Evolutionary conservation across 2,888 invertebrate species (phyloP), one percentile per base, ranked within the genome.

Genomic region (Stenolophus ochropezus): DNA sequence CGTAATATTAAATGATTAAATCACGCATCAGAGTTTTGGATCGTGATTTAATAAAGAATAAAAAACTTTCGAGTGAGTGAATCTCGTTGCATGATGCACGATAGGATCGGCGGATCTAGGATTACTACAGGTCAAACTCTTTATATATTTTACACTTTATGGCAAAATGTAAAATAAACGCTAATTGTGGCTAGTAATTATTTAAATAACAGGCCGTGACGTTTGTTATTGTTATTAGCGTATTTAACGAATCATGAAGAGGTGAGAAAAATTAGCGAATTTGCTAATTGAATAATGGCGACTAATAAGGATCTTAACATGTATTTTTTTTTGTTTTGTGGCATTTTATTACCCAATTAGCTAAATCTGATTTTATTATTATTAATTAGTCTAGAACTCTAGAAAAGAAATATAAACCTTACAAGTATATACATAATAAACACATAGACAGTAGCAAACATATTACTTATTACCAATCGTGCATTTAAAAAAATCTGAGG

Each of bases 71-170:
- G 53, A 56, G 56, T 2, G 33, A 75, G 33, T 56, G 33, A 75
- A 33, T 75, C 21, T 33, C 16, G 56, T 75, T 75, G 75, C 75
- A 75, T 75, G 75, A 18, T 47, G 56, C 75, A 75, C 75, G 75
- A 75, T 56, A 75, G 56, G n/a, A 33, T 75, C 75, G 47, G 33
- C 42, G 56, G 56, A 56, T 75, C 56, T 27, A 56, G 56, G 75
- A 75, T 75, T 56, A 75, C 56, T 75, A 11, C 75, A 75, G 75
- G 75, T 74, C 75, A 75, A 51, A 75, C 27, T 18, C 33, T 69
- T 69, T 33, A 69, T 69, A 14, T 69, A 33, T 69, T 69, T 69
- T 33, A 69, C 65, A 69, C 65, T 69, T 61, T 61, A 18, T 14
- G 65, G 33, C 33, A 16, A 27, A 33, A 69, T 69, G 42, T 69